Evolutionary conservation across 2,113 vertebrate species (phyloP).

Genomic region (Menidia beryllina): DNA sequence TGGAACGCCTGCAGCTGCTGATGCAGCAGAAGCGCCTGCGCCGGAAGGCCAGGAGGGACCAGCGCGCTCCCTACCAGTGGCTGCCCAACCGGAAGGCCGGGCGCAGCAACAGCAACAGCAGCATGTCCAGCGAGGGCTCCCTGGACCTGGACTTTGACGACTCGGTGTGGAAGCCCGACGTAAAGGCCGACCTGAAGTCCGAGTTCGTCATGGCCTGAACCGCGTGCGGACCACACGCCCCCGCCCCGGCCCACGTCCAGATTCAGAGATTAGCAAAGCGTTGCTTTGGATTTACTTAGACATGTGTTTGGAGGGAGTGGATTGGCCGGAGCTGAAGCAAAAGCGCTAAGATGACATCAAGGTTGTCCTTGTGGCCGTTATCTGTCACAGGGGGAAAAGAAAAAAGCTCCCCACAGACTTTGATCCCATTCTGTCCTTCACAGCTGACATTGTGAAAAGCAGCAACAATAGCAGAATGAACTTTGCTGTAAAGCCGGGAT

Average conservation of each 20-base stretch:
- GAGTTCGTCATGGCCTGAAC: conserved; percentile 95
- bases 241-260: background rate
- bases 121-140: conserved; percentile 87
- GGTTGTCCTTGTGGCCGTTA: conserved; percentile 40
- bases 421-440: conserved; percentile 56
- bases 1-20: conserved; percentile 94
- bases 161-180: conserved; percentile 96
- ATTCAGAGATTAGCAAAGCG: conserved; percentile 40
- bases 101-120: conserved; percentile 93
- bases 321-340: conserved; percentile 37
- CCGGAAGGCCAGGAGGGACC: conserved; percentile 92
- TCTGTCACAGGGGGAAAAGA: conserved; percentile 34
- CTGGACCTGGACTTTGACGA: conserved; percentile 97
- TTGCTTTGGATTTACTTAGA: conserved; percentile 50
- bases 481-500: conserved; percentile 64
- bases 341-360: conserved; percentile 42
- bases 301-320: conserved; percentile 32
- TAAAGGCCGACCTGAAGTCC: conserved; percentile 95
- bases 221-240: background rate
- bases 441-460: conserved; percentile 59
- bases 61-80: conserved; percentile 92
- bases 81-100: conserved; percentile 91
- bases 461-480: conserved; percentile 58
- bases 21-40: conserved; percentile 97
- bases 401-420: conserved; percentile 57